These are phyloP conservation scores for Schizaphis graminum DNA, from an alignment of 2,888 invertebrate genomes.

Conservation along the genomic window DNA sequence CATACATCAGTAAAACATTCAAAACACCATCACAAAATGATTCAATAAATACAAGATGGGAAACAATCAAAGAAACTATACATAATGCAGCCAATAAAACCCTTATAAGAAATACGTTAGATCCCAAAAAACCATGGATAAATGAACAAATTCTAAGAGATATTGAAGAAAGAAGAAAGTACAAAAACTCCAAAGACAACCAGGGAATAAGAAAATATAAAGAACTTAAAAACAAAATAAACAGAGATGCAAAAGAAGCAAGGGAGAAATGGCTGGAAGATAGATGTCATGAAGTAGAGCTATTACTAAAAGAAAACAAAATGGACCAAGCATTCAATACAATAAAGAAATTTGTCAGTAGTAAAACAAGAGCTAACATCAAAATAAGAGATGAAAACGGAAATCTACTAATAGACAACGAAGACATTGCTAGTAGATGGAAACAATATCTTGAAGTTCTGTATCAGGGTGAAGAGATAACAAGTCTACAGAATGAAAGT, in stretches of 20 bases:
- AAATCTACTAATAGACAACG: constrained; percentile 45
- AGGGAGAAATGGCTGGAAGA: constrained; percentile 35
- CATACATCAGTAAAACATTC: background rate
- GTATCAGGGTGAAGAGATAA: constrained; percentile 32
- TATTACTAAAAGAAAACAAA: constrained; percentile 41
- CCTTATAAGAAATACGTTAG: constrained; percentile 1
- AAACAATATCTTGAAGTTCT: constrained; percentile 40
- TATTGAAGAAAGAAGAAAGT: constrained; percentile 23
- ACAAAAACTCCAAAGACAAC: constrained; percentile 34
- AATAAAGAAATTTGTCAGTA: constrained; percentile 28
- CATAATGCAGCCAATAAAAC: background rate
- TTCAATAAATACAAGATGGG: too few relatives aligned
- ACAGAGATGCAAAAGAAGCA: constrained; percentile 59
- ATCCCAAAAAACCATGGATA: constrained; percentile 27
- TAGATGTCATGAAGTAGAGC: too few relatives aligned
- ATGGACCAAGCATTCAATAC: constrained; percentile 39
- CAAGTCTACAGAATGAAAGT: constrained; percentile 42
- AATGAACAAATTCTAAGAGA: constrained; percentile 7
- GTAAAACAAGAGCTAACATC: constrained; percentile 36
- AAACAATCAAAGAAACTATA: too few relatives aligned
- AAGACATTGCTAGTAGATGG: too few relatives aligned
- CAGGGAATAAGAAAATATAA: constrained; percentile 33
- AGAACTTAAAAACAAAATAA: constrained; percentile 55
- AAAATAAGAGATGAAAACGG: constrained; percentile 44
- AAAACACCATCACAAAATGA: too few relatives aligned